Evolutionary conservation across 2,113 vertebrate genomes (phyloP).

Genomic region (Gymnobelideus leadbeateri): DNA sequence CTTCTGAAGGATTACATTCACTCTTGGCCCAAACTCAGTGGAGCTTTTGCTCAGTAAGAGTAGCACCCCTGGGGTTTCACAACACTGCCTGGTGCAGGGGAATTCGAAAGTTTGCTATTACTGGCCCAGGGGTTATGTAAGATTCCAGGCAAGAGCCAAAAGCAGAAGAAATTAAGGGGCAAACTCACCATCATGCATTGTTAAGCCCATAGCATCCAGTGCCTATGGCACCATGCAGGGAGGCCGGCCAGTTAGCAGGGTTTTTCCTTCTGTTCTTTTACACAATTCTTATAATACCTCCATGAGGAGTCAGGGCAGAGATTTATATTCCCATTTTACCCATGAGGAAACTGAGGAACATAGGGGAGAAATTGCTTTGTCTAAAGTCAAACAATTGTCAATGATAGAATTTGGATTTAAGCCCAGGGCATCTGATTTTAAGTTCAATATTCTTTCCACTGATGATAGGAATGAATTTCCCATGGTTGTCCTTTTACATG

Average conservation of each 20-base stretch:
- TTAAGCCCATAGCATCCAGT: background rate
- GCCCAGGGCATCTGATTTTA: background rate
- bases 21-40: background rate
- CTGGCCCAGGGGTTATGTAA: background rate
- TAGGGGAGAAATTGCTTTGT: background rate
- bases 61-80: conserved; percentile 7
- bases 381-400: background rate
- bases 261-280: background rate
- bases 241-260: background rate
- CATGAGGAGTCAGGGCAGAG: background rate
- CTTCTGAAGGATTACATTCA: background rate
- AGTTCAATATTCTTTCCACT: background rate
- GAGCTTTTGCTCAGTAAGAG: background rate
- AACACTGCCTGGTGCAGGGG: background rate
- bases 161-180: conserved; percentile 28
- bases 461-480: background rate
- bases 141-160: background rate
- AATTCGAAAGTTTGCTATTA: background rate
- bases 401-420: background rate
- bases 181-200: background rate
- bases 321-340: background rate
- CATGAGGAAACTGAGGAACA: background rate
- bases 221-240: background rate
- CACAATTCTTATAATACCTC: background rate
- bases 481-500: background rate